A percentile compares a stretch with the other conserved stretches of the same genome.
phyloP scores from a whole-genome alignment of 2,113 vertebrate genomes.

The Erythrolamprus reginae region DNA sequence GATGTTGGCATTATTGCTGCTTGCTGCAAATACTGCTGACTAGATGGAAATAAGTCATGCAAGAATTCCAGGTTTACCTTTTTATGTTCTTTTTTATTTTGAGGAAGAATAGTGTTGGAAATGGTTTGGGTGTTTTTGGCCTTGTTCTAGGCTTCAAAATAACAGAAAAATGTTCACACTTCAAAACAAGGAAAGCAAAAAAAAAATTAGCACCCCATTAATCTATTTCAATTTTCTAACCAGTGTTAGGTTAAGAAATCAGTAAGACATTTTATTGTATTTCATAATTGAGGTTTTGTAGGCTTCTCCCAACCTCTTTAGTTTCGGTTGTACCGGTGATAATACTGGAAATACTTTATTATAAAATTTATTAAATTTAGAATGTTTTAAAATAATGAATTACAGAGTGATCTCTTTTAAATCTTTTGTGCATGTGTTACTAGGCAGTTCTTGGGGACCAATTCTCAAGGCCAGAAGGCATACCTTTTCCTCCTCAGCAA shows the following conservation, averaged over 20 bases:
- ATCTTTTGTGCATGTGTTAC: background rate
- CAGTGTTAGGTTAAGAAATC: background rate
- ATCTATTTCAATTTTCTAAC: background rate
- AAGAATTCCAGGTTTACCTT: background rate
- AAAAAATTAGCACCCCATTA: background rate
- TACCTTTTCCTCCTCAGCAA: background rate
- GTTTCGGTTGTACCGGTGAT: background rate
- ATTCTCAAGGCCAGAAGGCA: background rate
- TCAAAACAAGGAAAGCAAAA: background rate
- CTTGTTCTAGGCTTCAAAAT: background rate
- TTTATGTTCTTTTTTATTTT: background rate
- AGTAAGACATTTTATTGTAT: background rate
- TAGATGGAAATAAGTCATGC: background rate
- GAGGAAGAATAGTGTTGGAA: background rate
- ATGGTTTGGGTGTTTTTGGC: background rate
- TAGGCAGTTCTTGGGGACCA: background rate
- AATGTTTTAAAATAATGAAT: background rate
- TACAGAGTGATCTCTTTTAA: background rate
- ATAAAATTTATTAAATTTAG: background rate
- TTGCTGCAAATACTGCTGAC: background rate
- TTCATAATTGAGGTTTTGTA: background rate
- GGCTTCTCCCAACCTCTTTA: no score
- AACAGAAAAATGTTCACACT: background rate
- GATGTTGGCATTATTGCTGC: background rate
- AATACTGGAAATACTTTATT: background rate